Percentiles rank a stretch among this genome's conserved stretches.
Evolutionary conservation across 2,888 invertebrate genomes (phyloP).

Genomic region (Sphinx pinastri): DNA sequence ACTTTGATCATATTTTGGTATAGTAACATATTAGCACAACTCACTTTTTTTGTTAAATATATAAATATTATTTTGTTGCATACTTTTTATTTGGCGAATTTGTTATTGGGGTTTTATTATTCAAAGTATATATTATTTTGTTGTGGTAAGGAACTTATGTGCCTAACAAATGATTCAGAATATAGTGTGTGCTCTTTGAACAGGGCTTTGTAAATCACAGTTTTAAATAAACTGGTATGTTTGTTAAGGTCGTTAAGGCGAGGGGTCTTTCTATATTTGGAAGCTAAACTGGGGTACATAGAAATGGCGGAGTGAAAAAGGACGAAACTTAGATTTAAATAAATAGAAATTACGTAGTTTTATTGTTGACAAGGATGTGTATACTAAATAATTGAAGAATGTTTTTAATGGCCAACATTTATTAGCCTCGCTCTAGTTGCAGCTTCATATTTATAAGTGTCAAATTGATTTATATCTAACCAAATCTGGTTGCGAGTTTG

Average conservation of each 20-base stretch:
- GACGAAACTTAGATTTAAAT: not conserved
- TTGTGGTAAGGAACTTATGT: constrained; percentile 18
- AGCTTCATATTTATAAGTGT: too few species aligned
- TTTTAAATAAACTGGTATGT: not conserved
- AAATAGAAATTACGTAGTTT: not conserved
- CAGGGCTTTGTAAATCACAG: not conserved
- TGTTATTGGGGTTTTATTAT: not conserved
- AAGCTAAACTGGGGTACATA: not conserved
- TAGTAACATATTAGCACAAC: not conserved
- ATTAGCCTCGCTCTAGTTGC: too few species aligned
- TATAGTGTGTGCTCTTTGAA: not conserved
- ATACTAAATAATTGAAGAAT: too few species aligned
- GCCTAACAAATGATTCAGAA: not conserved
- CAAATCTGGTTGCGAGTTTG: too few species aligned
- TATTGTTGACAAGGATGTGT: not conserved
- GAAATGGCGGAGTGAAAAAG: not conserved
- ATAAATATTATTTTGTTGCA: constrained; percentile 3
- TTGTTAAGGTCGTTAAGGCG: not conserved
- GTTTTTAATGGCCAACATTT: too few species aligned
- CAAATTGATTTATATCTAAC: too few species aligned
- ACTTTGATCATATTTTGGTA: constrained; percentile 8
- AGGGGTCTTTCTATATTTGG: not conserved
- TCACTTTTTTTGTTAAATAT: not conserved
- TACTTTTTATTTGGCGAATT: constrained; percentile 1
- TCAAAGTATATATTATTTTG: constrained; percentile 7